phyloP scores from a whole-genome alignment of 2,113 vertebrate genomes.

The Eretmochelys imbricata region DNA sequence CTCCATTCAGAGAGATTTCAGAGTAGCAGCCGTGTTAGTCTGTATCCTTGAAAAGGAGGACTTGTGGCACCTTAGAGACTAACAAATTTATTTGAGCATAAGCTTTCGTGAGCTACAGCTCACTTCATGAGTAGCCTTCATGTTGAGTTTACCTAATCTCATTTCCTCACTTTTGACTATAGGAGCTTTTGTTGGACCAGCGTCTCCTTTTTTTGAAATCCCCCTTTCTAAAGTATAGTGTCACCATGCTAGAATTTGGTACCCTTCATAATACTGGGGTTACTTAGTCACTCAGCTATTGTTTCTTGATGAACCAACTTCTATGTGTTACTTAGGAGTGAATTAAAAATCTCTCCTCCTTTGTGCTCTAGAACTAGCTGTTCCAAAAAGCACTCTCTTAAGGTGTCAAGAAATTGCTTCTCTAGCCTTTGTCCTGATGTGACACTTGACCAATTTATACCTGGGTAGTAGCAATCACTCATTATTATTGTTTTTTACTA shows the following conservation, averaged over 20 bases:
- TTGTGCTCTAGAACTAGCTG: not conserved
- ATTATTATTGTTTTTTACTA: not conserved
- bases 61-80: no score
- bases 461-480: not conserved
- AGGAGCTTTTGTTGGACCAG: not conserved
- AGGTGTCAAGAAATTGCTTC: not conserved
- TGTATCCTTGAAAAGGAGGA: no score
- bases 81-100: no score
- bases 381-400: conserved; percentile 17
- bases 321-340: not conserved
- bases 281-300: not conserved
- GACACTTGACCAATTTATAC: not conserved
- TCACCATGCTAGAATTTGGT: not conserved
- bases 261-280: not conserved
- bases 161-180: not conserved
- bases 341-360: not conserved
- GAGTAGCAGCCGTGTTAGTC: no score
- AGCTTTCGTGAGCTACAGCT: no score
- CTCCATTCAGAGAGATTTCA: not conserved
- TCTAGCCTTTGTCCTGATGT: not conserved
- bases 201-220: not conserved
- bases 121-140: not conserved
- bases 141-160: not conserved
- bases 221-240: not conserved
- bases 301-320: not conserved